phyloP scores from a whole-genome alignment of 2,797 vertebrate species.

The Microctenopoma stevenorrisi region DNA sequence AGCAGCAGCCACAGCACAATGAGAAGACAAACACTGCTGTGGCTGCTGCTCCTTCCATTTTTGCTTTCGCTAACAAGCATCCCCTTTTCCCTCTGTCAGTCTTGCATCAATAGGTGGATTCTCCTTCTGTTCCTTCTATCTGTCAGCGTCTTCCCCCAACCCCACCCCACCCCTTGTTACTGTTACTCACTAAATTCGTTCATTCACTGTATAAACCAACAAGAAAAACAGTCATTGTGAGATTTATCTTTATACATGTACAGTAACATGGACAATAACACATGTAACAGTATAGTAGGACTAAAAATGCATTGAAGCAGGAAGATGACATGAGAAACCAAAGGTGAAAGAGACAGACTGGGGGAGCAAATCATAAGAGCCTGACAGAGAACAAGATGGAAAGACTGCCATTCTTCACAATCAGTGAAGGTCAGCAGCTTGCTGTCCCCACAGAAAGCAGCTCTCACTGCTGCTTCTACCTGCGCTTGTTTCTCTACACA shows the following conservation, averaged over 20 bases:
- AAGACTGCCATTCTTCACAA: constrained; percentile 35
- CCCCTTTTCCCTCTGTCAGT: constrained; percentile 20
- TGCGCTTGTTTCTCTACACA: constrained; percentile 24
- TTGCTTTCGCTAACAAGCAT: constrained; percentile 49
- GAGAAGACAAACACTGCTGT: constrained; percentile 4
- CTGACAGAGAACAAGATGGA: constrained; percentile 40
- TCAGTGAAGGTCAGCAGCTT: constrained; percentile 60
- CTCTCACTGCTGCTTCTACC: constrained; percentile 18
- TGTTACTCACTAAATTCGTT: background rate
- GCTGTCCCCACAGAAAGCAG: constrained; percentile 42
- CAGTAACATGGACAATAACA: background rate
- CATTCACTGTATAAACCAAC: constrained; percentile 5
- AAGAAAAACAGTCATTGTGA: background rate
- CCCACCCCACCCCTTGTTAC: constrained; percentile 13
- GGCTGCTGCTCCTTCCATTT: constrained; percentile 29
- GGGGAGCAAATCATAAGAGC: constrained; percentile 37
- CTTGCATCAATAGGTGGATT: constrained; percentile 32
- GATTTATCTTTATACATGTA: background rate
- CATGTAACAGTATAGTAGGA: background rate
- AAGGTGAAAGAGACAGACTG: constrained; percentile 35
- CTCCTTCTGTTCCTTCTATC: constrained; percentile 14
- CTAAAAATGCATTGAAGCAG: background rate
- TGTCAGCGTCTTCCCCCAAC: background rate
- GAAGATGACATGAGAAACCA: constrained; percentile 17
- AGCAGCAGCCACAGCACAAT: background rate